Conservation (phyloP, 92 coral and sea anemone species). For the Porites rus region DNA sequence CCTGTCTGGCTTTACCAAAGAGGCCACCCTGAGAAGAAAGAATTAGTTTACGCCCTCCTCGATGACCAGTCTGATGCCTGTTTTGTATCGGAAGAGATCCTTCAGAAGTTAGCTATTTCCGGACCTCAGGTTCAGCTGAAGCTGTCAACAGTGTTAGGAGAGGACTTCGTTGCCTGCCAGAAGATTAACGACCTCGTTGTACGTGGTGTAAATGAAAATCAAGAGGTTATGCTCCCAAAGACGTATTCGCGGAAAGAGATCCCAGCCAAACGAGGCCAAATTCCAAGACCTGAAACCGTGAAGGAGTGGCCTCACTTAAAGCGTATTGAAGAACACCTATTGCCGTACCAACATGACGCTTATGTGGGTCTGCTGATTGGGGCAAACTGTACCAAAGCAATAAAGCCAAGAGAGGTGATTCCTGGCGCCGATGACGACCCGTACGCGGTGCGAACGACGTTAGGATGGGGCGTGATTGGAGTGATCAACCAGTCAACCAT, state of each 20-base stretch:
- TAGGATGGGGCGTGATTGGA: slow-evolving; percentile 28
- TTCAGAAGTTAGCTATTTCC: slow-evolving; percentile 7
- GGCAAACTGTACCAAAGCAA: no score
- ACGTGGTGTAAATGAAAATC: slow-evolving; percentile 25
- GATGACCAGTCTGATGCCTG: slow-evolving; percentile 52
- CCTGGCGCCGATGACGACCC: slow-evolving; percentile 21
- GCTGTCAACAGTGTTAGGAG: slow-evolving; percentile 39
- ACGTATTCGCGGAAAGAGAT: slow-evolving; percentile 55
- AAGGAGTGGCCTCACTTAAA: slow-evolving; percentile 56
- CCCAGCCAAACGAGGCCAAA: slow-evolving; percentile 56
- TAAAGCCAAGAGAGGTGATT: neutral
- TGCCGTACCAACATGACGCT: neutral
- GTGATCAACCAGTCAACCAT: no score
- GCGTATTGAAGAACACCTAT: neutral
- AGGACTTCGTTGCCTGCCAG: slow-evolving; percentile 29
- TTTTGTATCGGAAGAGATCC: slow-evolving; percentile 17
- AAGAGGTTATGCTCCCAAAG: slow-evolving; percentile 51
- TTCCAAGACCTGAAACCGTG: slow-evolving; percentile 66
- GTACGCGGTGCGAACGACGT: slow-evolving; percentile 22
- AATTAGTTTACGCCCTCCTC: slow-evolving; percentile 44
- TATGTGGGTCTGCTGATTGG: slow-evolving; percentile 24
- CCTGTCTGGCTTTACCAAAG: slow-evolving; percentile 58
- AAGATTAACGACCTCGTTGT: slow-evolving; percentile 45
- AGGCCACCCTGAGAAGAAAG: slow-evolving; percentile 8
- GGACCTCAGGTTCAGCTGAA: slow-evolving; percentile 17